These are phyloP conservation scores for Heteromormyrus szaboi DNA, from an alignment of 2,797 vertebrate genomes.

Conservation along the genomic window DNA sequence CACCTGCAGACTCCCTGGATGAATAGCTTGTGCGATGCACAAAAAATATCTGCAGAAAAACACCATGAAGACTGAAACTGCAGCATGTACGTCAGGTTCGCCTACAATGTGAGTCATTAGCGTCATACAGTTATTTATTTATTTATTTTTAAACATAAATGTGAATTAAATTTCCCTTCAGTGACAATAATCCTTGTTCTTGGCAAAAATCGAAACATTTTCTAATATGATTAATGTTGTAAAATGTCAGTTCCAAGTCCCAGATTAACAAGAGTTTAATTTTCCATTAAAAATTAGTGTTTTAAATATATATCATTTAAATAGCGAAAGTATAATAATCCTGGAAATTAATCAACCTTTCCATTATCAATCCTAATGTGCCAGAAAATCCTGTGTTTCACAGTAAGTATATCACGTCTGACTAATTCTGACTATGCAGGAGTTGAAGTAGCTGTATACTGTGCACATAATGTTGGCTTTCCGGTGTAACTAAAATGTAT, in stretches of 20 bases:
- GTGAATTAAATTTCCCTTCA: slow-evolving; percentile 1
- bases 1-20: neutral
- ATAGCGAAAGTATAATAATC: neutral
- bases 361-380: slow-evolving; percentile 4
- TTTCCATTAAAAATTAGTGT: slow-evolving; percentile 4
- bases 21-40: neutral
- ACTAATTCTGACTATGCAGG: neutral
- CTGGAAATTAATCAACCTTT: neutral
- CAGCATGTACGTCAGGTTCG: neutral
- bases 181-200: slow-evolving; percentile 5
- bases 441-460: neutral
- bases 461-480: neutral
- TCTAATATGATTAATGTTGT: slow-evolving; percentile 7
- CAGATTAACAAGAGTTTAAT: slow-evolving; percentile 11
- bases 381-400: neutral
- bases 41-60: neutral
- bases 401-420: neutral
- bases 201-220: slow-evolving; percentile 2
- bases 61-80: neutral
- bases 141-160: slow-evolving; percentile 2
- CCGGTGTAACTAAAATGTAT: neutral
- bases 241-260: neutral
- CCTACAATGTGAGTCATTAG: neutral
- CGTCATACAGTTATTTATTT: neutral
- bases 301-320: neutral